Evolutionary conservation across 2,797 vertebrate genomes (phyloP).

Genomic region (Falco novaeseelandiae): DNA sequence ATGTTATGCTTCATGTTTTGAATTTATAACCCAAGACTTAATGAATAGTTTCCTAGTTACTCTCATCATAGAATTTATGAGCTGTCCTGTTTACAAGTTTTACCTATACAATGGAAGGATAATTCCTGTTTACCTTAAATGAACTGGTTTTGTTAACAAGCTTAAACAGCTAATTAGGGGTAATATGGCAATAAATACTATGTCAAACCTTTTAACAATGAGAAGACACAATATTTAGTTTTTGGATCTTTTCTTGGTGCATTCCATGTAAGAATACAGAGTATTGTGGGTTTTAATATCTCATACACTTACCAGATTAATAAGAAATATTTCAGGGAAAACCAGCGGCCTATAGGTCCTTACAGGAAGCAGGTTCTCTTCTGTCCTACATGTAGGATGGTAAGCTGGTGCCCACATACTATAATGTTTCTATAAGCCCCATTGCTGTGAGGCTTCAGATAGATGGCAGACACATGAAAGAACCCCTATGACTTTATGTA

Average conservation of each 20-base stretch:
- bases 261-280: rapidly evolving
- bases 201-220: slow-evolving; percentile 30
- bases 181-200: slow-evolving; percentile 7
- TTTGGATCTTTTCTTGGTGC: background rate
- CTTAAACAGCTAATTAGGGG: slow-evolving; percentile 43
- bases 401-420: background rate
- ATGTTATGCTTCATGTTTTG: slow-evolving; percentile 46
- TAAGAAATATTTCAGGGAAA: background rate
- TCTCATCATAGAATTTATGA: slow-evolving; percentile 55
- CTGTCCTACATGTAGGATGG: background rate
- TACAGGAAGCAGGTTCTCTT: background rate
- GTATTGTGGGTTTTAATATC: background rate
- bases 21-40: slow-evolving; percentile 53
- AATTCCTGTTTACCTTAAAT: slow-evolving; percentile 60
- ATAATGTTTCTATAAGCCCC: background rate
- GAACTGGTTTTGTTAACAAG: slow-evolving; percentile 44
- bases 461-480: background rate
- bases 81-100: slow-evolving; percentile 59
- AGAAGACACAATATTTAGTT: background rate
- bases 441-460: background rate
- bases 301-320: background rate
- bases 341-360: background rate
- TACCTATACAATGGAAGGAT: slow-evolving; percentile 36
- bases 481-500: background rate
- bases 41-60: slow-evolving; percentile 56